Percentiles rank a stretch among this genome's conserved stretches.
Conservation (phyloP, 2,888 invertebrate genomes). For the Cosmia pyralina region DNA sequence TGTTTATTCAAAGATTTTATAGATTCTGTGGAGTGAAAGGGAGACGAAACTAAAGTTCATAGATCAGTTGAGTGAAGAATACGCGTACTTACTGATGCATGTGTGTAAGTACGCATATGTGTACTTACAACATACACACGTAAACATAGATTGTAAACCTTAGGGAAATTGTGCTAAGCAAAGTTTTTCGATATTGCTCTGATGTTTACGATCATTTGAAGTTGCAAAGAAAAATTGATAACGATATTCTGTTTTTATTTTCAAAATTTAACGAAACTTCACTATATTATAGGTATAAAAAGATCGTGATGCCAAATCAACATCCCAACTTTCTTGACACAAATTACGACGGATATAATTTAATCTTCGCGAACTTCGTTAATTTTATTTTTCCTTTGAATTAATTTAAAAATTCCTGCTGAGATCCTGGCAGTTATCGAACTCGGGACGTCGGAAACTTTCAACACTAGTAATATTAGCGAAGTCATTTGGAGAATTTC, state of each 20-base stretch:
- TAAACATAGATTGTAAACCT: conserved; percentile 46
- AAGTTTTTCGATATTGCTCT: conserved; percentile 47
- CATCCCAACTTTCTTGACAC: conserved; percentile 84
- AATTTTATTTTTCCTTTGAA: conserved; percentile 89
- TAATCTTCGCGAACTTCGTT: conserved; percentile 85
- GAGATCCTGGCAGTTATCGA: conserved; percentile 86
- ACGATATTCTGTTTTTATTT: conserved; percentile 48
- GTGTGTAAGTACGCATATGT: conserved; percentile 14
- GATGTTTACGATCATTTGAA: conserved; percentile 42
- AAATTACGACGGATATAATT: conserved; percentile 87
- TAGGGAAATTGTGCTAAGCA: conserved; percentile 51
- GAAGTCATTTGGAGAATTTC: conserved; percentile 81
- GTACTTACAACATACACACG: conserved; percentile 11
- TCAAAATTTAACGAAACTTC: conserved; percentile 46
- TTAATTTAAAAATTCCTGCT: conserved; percentile 88
- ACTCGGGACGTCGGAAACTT: conserved; percentile 83
- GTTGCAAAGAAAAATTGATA: conserved; percentile 35
- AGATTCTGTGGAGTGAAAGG: conserved; percentile 82
- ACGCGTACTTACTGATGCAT: conserved; percentile 48
- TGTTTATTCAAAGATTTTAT: conserved; percentile 89
- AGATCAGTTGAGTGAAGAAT: conserved; percentile 66
- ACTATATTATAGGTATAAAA: conserved; percentile 61
- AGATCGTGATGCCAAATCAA: conserved; percentile 75
- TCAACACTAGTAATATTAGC: conserved; percentile 85
- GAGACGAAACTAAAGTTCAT: conserved; percentile 70